Conservation (phyloP, 2,888 invertebrate genomes). For the Serripes groenlandicus region DNA sequence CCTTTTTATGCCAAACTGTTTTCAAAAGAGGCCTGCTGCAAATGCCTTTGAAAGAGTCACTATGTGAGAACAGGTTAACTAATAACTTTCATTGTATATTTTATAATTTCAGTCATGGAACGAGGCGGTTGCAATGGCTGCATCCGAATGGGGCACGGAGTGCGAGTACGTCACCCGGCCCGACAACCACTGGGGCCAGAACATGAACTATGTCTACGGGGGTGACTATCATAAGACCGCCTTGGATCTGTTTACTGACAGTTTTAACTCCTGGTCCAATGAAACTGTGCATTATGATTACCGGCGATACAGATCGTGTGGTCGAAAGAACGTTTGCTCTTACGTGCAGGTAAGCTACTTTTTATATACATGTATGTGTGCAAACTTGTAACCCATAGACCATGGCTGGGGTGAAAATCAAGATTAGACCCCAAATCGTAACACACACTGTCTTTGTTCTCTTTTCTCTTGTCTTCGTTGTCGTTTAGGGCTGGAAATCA, state of each 20-base stretch:
- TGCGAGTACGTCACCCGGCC: slow-evolving; percentile 66
- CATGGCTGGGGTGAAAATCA: too few species aligned
- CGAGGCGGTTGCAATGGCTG: slow-evolving; percentile 60
- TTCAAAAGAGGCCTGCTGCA: too few species aligned
- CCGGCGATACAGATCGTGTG: slow-evolving; percentile 57
- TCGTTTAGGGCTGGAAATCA: too few species aligned
- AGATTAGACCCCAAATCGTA: too few species aligned
- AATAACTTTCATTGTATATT: not conserved
- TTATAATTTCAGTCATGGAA: slow-evolving; percentile 69
- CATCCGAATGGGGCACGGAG: slow-evolving; percentile 65
- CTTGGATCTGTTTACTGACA: slow-evolving; percentile 45
- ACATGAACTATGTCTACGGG: slow-evolving; percentile 65
- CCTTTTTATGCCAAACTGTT: too few species aligned
- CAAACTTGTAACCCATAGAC: not conserved
- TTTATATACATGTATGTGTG: not conserved
- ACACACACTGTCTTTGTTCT: too few species aligned
- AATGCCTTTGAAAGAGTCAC: too few species aligned
- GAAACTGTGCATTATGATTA: slow-evolving; percentile 58
- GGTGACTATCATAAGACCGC: slow-evolving; percentile 41
- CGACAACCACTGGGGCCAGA: slow-evolving; percentile 68
- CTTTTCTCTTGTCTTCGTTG: too few species aligned
- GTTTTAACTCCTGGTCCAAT: slow-evolving; percentile 62
- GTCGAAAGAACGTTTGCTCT: slow-evolving; percentile 60
- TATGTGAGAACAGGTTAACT: too few species aligned
- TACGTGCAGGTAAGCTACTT: slow-evolving; percentile 62